These are phyloP conservation scores for Microtus agrestis DNA, from an alignment of 2,797 vertebrate species.

Conservation along the genomic window DNA sequence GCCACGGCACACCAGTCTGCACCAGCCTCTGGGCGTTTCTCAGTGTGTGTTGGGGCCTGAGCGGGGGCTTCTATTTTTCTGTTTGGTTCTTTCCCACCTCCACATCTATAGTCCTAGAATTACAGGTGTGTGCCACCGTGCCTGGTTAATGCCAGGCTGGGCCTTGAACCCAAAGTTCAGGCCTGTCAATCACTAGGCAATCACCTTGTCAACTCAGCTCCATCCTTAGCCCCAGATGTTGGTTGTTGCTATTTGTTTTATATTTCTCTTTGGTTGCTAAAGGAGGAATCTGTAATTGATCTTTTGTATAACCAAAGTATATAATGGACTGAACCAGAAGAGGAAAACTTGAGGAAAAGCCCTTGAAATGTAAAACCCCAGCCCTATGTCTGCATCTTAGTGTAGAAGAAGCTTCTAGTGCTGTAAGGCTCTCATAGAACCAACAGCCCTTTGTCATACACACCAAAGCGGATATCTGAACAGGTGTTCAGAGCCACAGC, in stretches of 20 bases:
- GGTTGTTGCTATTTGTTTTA: background rate
- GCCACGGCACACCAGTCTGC: background rate
- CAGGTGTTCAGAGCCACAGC: background rate
- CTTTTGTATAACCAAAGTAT: background rate
- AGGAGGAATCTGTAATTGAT: constrained; percentile 36
- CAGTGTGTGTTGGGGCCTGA: background rate
- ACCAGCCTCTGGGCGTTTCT: background rate
- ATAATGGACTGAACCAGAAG: background rate
- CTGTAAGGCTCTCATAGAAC: background rate
- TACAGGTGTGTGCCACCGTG: background rate
- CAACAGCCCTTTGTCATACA: background rate
- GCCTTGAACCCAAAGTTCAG: background rate
- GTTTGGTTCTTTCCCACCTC: background rate
- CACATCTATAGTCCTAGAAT: background rate
- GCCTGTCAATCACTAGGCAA: no score
- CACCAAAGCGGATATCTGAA: background rate
- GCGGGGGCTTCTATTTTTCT: no score
- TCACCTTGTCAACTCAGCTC: background rate
- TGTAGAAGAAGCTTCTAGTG: constrained; percentile 11
- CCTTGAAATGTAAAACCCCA: background rate
- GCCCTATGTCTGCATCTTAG: background rate
- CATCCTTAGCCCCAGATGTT: background rate
- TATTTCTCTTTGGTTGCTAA: background rate
- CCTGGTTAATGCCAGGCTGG: background rate
- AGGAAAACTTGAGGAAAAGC: constrained; percentile 1